Evolutionary conservation across 64 coral and sea anemone genomes (phyloP), one percentile per base, ranked within the genome.

Genomic region (Stylophora pistillata): DNA sequence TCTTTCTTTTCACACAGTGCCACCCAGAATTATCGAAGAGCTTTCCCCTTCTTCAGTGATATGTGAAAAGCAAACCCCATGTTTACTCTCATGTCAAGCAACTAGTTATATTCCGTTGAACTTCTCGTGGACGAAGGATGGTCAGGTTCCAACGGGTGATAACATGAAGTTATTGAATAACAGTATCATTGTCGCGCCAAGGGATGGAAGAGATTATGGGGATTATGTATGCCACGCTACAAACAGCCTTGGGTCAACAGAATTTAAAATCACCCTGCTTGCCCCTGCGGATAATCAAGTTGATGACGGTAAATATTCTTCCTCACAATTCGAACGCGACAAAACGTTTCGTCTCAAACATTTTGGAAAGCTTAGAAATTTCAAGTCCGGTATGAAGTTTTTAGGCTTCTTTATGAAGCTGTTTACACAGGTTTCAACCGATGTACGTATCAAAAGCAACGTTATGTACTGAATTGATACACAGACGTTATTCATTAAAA

Each of bases 81-180:
- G 73, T 76, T 53, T 21, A 11, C 34, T 76, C 0, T 52, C 18
- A 10, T 76, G 73, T 21, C 41, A 52, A n/a, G 73, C 73, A 76
- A 76, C 73, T 10, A 76, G 73, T 16, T 33, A 6, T 23, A 12
- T 0, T 76, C 14, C 73, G 5, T 33, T 76, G 3, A 76, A 15
- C 23, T 76, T 53, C 73, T n/a, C 9, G 9, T 76, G 73, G 73
- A 76, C 73, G 23, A 76, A 53, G 15, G 23, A 76, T 76, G 73
- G 32, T 2, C 31, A 76, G 37, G 16, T 34, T 17, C 33, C 37
- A 76, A 21, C 9, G 2, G 21, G 73, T n/a, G 73, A 76, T 76
- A 17, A 20, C 34, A 34, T 76, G 7, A 76, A 53, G 53, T 20
- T 76, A 7, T 21, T 76, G 73, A 76, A 76, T 37, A 76, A 76